Conservation (phyloP, 2,797 vertebrate genomes). For the Garrulus glandarius region DNA sequence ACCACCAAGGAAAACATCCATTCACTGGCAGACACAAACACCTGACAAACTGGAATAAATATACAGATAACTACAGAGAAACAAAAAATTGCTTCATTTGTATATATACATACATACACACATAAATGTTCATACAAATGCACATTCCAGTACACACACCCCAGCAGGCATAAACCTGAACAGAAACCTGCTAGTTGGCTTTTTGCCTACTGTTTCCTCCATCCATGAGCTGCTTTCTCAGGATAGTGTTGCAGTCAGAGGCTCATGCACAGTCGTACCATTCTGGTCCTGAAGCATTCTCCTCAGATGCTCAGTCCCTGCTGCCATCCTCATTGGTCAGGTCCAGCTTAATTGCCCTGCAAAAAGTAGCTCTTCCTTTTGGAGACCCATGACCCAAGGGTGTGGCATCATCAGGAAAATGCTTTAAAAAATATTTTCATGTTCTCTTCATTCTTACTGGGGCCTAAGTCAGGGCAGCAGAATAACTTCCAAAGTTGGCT, state of each 20-base stretch:
- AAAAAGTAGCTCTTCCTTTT: not conserved
- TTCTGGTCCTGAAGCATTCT: not conserved
- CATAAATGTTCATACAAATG: not conserved
- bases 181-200: not conserved
- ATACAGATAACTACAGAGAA: not conserved
- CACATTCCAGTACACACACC: no score
- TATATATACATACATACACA: accelerated
- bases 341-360: not conserved
- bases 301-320: not conserved
- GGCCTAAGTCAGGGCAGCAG: not conserved
- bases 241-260: not conserved
- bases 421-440: not conserved
- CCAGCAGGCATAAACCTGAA: not conserved
- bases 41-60: not conserved
- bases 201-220: not conserved
- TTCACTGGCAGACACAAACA: not conserved
- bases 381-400: not conserved
- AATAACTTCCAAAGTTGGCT: not conserved
- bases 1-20: not conserved
- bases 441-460: not conserved
- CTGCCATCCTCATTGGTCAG: not conserved
- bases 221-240: not conserved
- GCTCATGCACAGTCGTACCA: not conserved
- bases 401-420: not conserved
- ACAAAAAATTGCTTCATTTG: not conserved